Evolutionary conservation across 2,888 invertebrate species (phyloP), one percentile per base, ranked within the genome.

Genomic region (Colostygia pectinataria): DNA sequence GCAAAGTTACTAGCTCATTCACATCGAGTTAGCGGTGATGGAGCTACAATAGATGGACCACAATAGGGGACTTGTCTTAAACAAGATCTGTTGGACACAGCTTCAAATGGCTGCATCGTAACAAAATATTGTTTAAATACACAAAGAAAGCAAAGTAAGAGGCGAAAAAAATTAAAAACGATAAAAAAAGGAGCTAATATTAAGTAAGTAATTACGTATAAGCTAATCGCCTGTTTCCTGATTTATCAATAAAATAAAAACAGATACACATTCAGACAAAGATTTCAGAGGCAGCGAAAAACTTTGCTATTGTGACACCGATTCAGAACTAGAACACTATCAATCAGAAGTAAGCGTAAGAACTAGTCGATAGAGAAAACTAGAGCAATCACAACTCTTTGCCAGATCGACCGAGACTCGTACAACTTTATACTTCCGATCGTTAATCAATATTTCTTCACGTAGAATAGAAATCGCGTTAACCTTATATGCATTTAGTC

Each of bases 1-100:
- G 65, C 67, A 59, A 67, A 69, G 64, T 63, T 55, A 66, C 61
- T 55, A 49, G 55, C 57, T 67, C 72, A 73, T 74, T 78, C 74
- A 71, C 55, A 66, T 63, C 67, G 59, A 69, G 70, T 74, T 68
- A 69, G 72, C 59, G 60, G 53, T 59, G 63, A 64, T 60, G 61
- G 63, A 60, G 37, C 61, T 54, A 66, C 70, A 72, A 71, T 63
- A 53, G 57, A 50, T 46, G 44, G 32, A 40, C 36, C 52, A 64
- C 66, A 68, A 69, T 65, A 55, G 63, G 45, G 50, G 55, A 55
- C 57, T 57, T 59, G 57, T 61, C 57, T 56, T 53, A 29, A 25
- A 51, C 49, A 38, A 55, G 52, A 58, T 59, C 56, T 43, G 23
- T 24, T 39, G 45, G 38, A 24, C 47, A 50, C 49, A 49, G 54